Percentiles rank a stretch among this genome's conserved stretches.
Conservation (phyloP, 2,797 vertebrate genomes). For the Vultur gryphus region DNA sequence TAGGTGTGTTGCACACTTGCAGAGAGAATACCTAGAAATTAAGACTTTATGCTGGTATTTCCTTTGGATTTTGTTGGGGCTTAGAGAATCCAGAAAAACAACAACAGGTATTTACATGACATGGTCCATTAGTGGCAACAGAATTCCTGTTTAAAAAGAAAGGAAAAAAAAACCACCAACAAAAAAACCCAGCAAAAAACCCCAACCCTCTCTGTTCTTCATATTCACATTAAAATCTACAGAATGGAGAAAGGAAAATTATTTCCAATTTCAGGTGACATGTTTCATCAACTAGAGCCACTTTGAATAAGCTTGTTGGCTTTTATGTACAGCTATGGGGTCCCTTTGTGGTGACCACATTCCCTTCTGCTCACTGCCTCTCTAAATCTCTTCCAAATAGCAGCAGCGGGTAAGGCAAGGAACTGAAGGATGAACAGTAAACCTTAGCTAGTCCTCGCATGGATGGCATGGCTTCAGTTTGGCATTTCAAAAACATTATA, state of each 20-base stretch:
- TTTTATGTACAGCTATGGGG: background rate
- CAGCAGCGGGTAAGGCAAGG: background rate
- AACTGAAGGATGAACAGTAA: background rate
- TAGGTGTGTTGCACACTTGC: background rate
- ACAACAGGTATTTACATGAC: background rate
- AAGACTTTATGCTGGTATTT: background rate
- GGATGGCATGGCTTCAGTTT: background rate
- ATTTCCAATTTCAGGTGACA: background rate
- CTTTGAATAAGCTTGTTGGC: background rate
- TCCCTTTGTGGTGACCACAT: background rate
- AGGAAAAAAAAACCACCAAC: background rate
- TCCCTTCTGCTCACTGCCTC: background rate
- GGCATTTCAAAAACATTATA: background rate
- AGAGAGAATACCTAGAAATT: background rate
- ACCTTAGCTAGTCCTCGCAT: background rate
- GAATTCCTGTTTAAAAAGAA: background rate
- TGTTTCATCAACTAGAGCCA: background rate
- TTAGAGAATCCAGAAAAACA: background rate
- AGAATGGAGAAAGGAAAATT: background rate
- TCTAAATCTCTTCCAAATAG: background rate
- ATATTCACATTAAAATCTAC: background rate
- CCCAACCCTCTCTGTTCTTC: background rate
- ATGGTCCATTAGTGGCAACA: background rate
- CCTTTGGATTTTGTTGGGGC: background rate
- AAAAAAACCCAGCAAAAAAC: background rate